Percentiles rank a stretch among this genome's conserved stretches.
phyloP scores from a whole-genome alignment of 92 coral and sea anemone genomes.

The Paramuricea clavata region DNA sequence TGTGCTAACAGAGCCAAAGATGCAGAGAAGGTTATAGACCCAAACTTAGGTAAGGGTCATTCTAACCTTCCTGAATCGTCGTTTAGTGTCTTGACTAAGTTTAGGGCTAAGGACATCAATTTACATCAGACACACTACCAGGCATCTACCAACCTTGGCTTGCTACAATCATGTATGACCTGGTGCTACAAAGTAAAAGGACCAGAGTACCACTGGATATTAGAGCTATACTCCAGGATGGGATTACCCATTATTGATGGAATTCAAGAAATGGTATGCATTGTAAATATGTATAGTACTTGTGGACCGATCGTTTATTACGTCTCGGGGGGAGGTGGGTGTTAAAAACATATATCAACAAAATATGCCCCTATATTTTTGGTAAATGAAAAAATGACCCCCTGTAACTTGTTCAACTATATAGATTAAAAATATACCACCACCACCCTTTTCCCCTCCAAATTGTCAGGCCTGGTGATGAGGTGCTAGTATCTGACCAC shows the following conservation, averaged over 20 bases:
- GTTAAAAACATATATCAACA: too few relatives aligned
- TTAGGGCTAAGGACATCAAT: conserved; percentile 50
- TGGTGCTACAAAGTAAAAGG: conserved; percentile 50
- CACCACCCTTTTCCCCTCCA: too few relatives aligned
- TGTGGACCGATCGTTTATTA: too few relatives aligned
- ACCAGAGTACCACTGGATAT: conserved; percentile 68
- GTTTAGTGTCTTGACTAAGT: conserved; percentile 56
- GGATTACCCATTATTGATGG: conserved; percentile 57
- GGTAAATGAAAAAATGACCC: too few relatives aligned
- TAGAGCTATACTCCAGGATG: conserved; percentile 35
- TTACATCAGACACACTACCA: conserved; percentile 64
- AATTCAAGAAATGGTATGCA: conserved; percentile 32
- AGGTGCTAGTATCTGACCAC: too few relatives aligned
- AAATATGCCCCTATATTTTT: too few relatives aligned
- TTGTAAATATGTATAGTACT: background rate
- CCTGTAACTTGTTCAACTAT: too few relatives aligned
- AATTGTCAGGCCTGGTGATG: too few relatives aligned
- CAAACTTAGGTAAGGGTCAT: conserved; percentile 54
- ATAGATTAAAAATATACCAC: too few relatives aligned
- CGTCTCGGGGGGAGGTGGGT: too few relatives aligned
- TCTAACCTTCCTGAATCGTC: conserved; percentile 55
- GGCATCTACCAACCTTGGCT: conserved; percentile 60
- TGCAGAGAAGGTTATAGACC: conserved; percentile 49
- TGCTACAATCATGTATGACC: conserved; percentile 60
- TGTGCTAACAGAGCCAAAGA: conserved; percentile 58